Conservation (phyloP, 2,797 vertebrate genomes). For the Ctenopoma kingsleyae region DNA sequence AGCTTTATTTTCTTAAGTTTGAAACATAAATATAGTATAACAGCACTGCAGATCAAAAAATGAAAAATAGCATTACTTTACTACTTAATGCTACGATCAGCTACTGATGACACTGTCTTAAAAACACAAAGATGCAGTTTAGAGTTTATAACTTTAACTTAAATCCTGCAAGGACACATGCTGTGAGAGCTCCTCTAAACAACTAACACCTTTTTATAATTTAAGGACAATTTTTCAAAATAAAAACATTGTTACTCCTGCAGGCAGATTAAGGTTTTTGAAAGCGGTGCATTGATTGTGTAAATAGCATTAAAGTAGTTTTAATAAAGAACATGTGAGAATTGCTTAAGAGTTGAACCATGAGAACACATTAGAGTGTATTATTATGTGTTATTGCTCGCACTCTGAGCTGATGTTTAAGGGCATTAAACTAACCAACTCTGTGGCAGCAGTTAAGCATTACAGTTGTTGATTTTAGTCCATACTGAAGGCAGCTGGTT, state of each 20-base stretch:
- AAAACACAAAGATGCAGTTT: neutral
- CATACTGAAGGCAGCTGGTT: constrained; percentile 36
- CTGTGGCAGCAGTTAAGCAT: neutral
- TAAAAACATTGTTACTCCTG: neutral
- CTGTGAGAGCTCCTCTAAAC: neutral
- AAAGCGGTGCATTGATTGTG: neutral
- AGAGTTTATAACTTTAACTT: constrained; percentile 19
- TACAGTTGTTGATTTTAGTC: neutral
- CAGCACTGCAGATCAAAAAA: neutral
- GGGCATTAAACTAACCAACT: neutral
- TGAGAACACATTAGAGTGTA: neutral
- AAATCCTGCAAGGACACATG: neutral
- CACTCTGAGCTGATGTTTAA: neutral
- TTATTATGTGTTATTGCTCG: neutral
- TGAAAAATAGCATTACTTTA: neutral
- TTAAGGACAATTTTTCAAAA: neutral
- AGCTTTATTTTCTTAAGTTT: neutral
- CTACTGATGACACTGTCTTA: neutral
- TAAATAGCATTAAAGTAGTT: neutral
- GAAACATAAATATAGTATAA: no score
- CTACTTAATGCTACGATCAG: constrained; percentile 8
- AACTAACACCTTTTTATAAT: neutral
- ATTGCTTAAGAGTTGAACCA: neutral
- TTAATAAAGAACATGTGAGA: neutral
- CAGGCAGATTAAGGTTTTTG: constrained; percentile 10